Evolutionary conservation across 1,140 invertebrate genomes (phyloP).

Genomic region (Melipona quadrifasciata): DNA sequence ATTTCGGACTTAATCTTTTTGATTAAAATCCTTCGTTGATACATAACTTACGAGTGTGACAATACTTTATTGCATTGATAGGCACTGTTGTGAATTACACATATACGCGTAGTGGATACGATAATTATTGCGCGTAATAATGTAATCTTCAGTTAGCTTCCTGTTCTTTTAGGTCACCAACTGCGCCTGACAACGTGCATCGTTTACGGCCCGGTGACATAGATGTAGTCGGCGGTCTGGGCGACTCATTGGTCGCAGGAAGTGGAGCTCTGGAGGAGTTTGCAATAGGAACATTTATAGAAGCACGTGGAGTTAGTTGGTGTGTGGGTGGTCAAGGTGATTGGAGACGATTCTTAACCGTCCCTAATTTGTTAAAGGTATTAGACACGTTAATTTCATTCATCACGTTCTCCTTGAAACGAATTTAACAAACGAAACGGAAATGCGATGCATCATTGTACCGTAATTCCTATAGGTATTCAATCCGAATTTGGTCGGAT

Average conservation of each 20-base stretch:
- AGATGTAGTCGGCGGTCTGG: slow-evolving; percentile 89
- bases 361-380: slow-evolving; percentile 88
- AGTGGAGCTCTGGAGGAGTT: slow-evolving; percentile 89
- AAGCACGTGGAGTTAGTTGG: slow-evolving; percentile 90
- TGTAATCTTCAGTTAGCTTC: background rate
- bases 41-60: background rate
- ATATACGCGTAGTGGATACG: background rate
- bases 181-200: slow-evolving; percentile 83
- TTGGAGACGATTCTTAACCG: slow-evolving; percentile 86
- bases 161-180: slow-evolving; percentile 60
- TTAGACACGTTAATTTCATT: background rate
- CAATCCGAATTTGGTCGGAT: slow-evolving; percentile 86
- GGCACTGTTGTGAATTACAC: background rate
- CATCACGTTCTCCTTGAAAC: background rate
- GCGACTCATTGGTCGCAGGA: slow-evolving; percentile 90
- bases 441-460: background rate
- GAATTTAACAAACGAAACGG: background rate
- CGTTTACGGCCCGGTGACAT: slow-evolving; percentile 88
- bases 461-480: slow-evolving; percentile 80
- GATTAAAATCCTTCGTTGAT: slow-evolving; percentile 2
- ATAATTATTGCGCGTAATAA: background rate
- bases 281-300: slow-evolving; percentile 87
- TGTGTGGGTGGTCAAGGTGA: slow-evolving; percentile 87
- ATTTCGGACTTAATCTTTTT: too few species aligned
- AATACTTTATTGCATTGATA: background rate